Conservation (phyloP, 2,888 invertebrate species). For the Zele albiditarsus region DNA sequence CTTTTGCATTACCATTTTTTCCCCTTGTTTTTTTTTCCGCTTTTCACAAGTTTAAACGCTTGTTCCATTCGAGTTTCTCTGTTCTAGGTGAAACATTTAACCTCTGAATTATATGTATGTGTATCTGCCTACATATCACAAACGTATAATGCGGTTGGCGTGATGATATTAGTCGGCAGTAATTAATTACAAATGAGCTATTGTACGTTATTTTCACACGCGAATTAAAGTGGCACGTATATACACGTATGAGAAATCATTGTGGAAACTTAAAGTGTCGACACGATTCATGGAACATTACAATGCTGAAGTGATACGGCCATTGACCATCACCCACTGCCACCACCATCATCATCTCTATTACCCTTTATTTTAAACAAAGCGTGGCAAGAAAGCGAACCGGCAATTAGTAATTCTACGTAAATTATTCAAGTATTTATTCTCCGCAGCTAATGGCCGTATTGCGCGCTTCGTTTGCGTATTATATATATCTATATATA, state of each 20-base stretch:
- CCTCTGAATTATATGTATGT: slow-evolving; percentile 12
- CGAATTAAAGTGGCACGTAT: slow-evolving; percentile 38
- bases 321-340: slow-evolving; percentile 21
- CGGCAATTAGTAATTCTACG: slow-evolving; percentile 55
- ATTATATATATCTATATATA: slow-evolving; percentile 2
- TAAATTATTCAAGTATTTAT: slow-evolving; percentile 64
- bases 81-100: slow-evolving; percentile 14
- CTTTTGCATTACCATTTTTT: not conserved
- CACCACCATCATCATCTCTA: not conserved
- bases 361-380: slow-evolving; percentile 35
- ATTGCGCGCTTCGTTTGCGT: slow-evolving; percentile 46
- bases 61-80: not conserved
- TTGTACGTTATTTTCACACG: slow-evolving; percentile 38
- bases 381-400: slow-evolving; percentile 47
- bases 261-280: slow-evolving; percentile 30
- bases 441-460: slow-evolving; percentile 50
- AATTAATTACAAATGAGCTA: slow-evolving; percentile 42
- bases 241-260: slow-evolving; percentile 32
- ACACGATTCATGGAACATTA: slow-evolving; percentile 28
- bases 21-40: not conserved
- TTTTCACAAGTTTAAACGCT: not conserved
- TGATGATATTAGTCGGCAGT: slow-evolving; percentile 22
- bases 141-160: slow-evolving; percentile 13
- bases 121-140: not conserved
- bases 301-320: slow-evolving; percentile 28